Evolutionary conservation across 2,113 vertebrate genomes (phyloP).

Genomic region (Silurus glanis): DNA sequence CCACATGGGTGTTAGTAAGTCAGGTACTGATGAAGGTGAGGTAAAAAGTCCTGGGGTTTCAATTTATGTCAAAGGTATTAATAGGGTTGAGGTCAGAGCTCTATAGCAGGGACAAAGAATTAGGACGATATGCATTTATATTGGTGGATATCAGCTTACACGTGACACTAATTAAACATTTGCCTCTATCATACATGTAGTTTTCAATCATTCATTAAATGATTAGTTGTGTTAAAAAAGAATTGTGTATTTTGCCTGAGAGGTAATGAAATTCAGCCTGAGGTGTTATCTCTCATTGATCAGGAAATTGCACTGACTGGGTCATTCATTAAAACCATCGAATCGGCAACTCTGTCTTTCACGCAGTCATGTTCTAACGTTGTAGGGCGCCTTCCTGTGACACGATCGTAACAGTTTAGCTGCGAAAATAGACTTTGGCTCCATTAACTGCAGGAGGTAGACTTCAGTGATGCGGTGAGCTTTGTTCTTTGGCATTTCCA

Average conservation of each 20-base stretch:
- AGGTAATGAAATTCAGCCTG: constrained; percentile 26
- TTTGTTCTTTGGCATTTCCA: constrained; percentile 40
- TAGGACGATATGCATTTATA: neutral
- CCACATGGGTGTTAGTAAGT: too few relatives aligned
- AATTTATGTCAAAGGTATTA: too few relatives aligned
- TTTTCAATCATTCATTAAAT: constrained; percentile 21
- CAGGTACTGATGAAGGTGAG: too few relatives aligned
- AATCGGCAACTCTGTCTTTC: constrained; percentile 23
- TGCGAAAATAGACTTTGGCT: constrained; percentile 24
- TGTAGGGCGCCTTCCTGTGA: neutral
- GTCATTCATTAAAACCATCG: constrained; percentile 28
- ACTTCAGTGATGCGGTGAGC: constrained; percentile 40
- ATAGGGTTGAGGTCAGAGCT: too few relatives aligned
- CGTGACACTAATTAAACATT: neutral
- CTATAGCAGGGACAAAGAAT: neutral
- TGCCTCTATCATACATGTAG: constrained; percentile 7
- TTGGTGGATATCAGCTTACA: neutral
- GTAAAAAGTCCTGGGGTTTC: too few relatives aligned
- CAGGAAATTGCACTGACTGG: constrained; percentile 24
- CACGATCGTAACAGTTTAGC: constrained; percentile 10
- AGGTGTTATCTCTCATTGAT: constrained; percentile 33
- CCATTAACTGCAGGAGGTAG: constrained; percentile 40
- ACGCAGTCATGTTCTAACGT: constrained; percentile 10
- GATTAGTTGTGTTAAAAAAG: neutral
- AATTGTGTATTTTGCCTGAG: neutral